Percentiles rank a stretch among this genome's conserved stretches.
Conservation (phyloP, 2,888 invertebrate genomes). For the Chaitophorus viminalis region DNA sequence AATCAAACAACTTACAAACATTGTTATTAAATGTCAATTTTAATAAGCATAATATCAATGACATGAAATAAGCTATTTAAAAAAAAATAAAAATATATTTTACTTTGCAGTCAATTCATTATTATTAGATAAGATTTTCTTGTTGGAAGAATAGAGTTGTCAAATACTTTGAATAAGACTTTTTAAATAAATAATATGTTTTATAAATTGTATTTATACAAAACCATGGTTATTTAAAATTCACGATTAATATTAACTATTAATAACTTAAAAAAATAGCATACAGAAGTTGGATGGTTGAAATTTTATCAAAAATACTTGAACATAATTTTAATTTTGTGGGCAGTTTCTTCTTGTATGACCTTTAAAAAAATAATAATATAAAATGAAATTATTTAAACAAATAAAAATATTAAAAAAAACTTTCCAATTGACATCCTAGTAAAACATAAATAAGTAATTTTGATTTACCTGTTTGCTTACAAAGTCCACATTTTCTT, state of each 20-base stretch:
- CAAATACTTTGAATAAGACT: not conserved
- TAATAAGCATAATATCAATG: not conserved
- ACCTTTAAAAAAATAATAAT: slow-evolving; percentile 44
- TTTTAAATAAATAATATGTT: not conserved
- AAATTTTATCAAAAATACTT: not conserved
- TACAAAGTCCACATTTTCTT: slow-evolving; percentile 79
- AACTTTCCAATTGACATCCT: too few relatives aligned
- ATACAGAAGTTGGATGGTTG: not conserved
- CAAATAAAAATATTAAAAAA: too few relatives aligned
- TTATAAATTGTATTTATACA: not conserved
- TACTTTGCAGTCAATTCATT: too few relatives aligned
- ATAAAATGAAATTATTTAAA: not conserved
- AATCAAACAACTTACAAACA: too few relatives aligned
- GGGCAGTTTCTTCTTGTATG: slow-evolving; percentile 62
- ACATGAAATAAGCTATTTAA: not conserved
- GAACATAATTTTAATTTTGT: slow-evolving; percentile 1
- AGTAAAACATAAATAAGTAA: not conserved
- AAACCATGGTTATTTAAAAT: not conserved
- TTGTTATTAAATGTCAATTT: too few relatives aligned
- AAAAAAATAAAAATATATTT: too few relatives aligned
- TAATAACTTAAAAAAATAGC: not conserved
- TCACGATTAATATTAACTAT: not conserved
- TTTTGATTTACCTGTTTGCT: slow-evolving; percentile 73
- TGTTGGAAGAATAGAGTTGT: too few relatives aligned
- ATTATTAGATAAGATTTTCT: too few relatives aligned